phyloP scores from a whole-genome alignment of 1,140 invertebrate genomes.

The Macrobrachium nipponense region DNA sequence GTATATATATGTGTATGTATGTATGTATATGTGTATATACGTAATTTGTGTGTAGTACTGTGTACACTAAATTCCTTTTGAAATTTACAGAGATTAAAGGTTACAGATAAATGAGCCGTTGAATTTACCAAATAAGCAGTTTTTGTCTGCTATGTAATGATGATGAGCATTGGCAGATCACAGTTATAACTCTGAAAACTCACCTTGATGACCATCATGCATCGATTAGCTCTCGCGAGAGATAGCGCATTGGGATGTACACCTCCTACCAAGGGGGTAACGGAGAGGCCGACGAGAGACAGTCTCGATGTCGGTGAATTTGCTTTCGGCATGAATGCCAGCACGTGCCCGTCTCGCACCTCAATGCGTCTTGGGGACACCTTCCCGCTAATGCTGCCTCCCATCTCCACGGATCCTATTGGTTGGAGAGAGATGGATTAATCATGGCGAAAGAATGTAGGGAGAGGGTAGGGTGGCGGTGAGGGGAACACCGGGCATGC shows the following conservation, averaged over 20 bases:
- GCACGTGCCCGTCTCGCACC: conserved; percentile 42
- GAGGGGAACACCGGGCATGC: neutral
- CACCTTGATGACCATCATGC: conserved; percentile 54
- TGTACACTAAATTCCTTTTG: too few relatives aligned
- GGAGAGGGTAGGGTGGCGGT: neutral
- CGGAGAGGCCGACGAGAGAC: conserved; percentile 27
- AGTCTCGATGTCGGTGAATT: conserved; percentile 32
- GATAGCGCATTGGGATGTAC: neutral
- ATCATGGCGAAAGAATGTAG: neutral
- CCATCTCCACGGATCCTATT: conserved; percentile 35
- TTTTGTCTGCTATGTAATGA: neutral
- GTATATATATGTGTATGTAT: too few relatives aligned
- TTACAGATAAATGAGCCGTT: too few relatives aligned
- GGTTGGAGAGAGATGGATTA: neutral
- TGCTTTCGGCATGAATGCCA: conserved; percentile 29
- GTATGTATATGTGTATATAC: too few relatives aligned
- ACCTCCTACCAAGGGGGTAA: conserved; percentile 35
- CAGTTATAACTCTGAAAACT: neutral
- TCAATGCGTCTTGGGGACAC: conserved; percentile 21
- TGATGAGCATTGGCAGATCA: neutral
- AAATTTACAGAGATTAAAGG: too few relatives aligned
- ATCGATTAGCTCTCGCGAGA: conserved; percentile 19
- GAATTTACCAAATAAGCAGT: neutral
- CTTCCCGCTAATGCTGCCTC: conserved; percentile 21
- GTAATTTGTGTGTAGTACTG: too few relatives aligned